phyloP scores from a whole-genome alignment of 2,888 invertebrate genomes.

The Xestia sexstrigata region DNA sequence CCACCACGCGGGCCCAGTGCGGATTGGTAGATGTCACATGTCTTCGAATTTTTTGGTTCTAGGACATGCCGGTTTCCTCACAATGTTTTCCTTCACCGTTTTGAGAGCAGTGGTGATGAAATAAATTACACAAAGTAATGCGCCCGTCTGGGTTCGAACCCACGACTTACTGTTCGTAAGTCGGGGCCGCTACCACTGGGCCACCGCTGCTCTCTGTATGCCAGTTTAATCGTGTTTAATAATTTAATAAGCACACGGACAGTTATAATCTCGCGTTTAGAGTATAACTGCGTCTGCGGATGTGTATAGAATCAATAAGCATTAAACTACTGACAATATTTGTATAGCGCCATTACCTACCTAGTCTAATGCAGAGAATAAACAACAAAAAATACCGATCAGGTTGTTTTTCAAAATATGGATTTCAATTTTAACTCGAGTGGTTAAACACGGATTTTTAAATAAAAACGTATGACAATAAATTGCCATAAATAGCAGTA shows the following conservation, averaged over 20 bases:
- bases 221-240: background rate
- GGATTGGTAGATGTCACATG: no score
- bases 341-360: constrained; percentile 1
- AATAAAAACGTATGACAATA: background rate
- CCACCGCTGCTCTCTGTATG: no score
- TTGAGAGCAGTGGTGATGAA: no score
- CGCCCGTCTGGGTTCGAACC: no score
- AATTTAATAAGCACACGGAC: background rate
- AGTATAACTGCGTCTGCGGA: background rate
- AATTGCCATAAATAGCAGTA: background rate
- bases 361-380: constrained; percentile 2
- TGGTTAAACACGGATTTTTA: background rate
- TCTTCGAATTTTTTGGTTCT: no score
- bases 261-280: background rate
- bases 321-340: constrained; percentile 9
- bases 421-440: background rate
- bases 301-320: constrained; percentile 31
- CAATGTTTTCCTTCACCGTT: no score
- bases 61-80: no score
- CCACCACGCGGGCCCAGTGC: no score
- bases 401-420: background rate
- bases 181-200: no score
- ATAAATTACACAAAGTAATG: no score
- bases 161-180: no score
- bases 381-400: background rate